Evolutionary conservation across 2,888 invertebrate species (phyloP), one percentile per base, ranked within the genome.

Genomic region (Hirtodrosophila trivittata): DNA sequence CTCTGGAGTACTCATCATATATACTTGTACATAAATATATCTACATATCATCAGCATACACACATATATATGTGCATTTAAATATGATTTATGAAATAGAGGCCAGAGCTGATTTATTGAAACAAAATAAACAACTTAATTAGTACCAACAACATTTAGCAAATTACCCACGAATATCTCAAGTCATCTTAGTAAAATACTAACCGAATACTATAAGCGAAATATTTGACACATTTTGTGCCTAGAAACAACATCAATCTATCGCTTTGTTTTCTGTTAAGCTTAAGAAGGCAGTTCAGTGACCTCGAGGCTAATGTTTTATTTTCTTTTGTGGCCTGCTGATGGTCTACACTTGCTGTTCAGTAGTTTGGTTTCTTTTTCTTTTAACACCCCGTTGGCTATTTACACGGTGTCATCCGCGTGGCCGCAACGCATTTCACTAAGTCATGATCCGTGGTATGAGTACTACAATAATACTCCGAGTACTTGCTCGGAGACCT

Each of bases 321-420:
- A 39, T 45, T 37, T 14, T 47, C 38, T 52, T 52, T 52, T 56
- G 52, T 66, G 51, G 42, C 37, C 51, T 60, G 45, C 58, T 47
- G 57, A 30, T 74, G 75, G 67, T 78, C 70, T 55, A 66, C 77
- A 82, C 80, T 83, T 82, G 83, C 66, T 78, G 49, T 75, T 52
- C 67, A 63, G 67, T 77, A 75, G 66, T 49, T 66, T 57, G 56
- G 60, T 41, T 62, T 69, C 56, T 69, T 62, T 41, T 62, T 69
- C 56, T 69, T 62, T 49, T 37, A 56, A 65, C 56, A 64, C 54
- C 45, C 58, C 56, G 43, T 46, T 50, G 63, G 72, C 72, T 68
- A 67, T 74, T 75, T 75, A 67, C 66, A 57, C 71, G 64, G 62
- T 83, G 78, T 80, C 78, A 78, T 74, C 81, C 35, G 51, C 43